These are phyloP conservation scores for Raja brachyura DNA, from an alignment of 2,113 vertebrate genomes.

Conservation along the genomic window DNA sequence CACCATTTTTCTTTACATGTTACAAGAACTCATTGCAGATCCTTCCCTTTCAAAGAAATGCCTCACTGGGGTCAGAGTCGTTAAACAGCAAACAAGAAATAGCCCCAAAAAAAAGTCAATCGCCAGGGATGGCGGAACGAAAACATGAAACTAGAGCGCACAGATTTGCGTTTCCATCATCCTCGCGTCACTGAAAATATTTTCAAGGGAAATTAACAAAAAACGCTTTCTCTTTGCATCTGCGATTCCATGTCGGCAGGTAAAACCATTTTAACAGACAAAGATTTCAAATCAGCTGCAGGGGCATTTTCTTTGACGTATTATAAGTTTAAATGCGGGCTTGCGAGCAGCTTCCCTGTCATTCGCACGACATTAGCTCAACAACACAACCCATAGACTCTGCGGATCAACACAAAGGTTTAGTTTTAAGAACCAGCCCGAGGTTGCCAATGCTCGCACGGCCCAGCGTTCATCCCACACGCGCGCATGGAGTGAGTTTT, in stretches of 20 bases:
- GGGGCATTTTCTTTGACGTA: neutral
- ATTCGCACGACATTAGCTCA: neutral
- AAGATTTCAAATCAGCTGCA: neutral
- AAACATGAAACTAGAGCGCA: neutral
- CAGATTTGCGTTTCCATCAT: neutral
- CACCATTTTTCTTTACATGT: conserved; percentile 4
- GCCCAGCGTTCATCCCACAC: neutral
- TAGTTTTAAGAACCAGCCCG: neutral
- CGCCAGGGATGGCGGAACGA: too few relatives aligned
- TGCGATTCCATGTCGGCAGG: neutral
- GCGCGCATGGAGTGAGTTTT: neutral
- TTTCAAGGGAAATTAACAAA: neutral
- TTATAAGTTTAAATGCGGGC: neutral
- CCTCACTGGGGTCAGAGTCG: neutral
- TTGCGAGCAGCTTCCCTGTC: neutral
- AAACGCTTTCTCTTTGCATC: neutral
- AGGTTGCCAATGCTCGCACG: neutral
- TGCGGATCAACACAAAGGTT: neutral
- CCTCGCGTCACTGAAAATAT: neutral
- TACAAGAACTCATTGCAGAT: neutral
- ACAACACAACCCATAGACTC: neutral
- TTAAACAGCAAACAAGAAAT: neutral
- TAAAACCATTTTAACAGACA: neutral
- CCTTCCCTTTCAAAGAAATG: neutral
- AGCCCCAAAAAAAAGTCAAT: neutral